Percentiles rank a stretch among this genome's conserved stretches.
phyloP scores from a whole-genome alignment of 2,113 vertebrate species.

The Tylochromis polylepis region DNA sequence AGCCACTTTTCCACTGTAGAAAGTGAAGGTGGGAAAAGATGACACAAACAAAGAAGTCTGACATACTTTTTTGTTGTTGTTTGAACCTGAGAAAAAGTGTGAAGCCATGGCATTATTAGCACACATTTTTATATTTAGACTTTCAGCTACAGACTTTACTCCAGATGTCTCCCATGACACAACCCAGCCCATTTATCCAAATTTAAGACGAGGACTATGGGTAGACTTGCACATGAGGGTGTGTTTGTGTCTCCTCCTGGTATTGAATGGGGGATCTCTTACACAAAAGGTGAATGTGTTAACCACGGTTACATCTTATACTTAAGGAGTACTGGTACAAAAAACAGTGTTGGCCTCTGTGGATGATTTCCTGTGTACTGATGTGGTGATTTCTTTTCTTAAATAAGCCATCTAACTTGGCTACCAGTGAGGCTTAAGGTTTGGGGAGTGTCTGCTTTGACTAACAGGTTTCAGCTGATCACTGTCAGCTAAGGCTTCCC shows the following conservation, averaged over 20 bases:
- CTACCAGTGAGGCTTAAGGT: background rate
- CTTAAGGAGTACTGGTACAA: background rate
- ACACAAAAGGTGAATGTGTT: background rate
- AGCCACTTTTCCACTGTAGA: background rate
- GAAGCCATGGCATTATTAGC: background rate
- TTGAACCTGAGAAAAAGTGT: background rate
- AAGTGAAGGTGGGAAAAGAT: background rate
- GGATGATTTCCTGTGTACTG: background rate
- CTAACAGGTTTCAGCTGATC: background rate
- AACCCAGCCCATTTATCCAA: background rate
- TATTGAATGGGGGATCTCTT: rapidly evolving
- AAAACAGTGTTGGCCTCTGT: background rate
- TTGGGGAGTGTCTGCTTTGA: background rate
- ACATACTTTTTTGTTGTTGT: background rate
- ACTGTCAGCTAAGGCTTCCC: background rate
- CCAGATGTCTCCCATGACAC: background rate
- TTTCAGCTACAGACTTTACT: background rate
- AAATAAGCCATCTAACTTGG: background rate
- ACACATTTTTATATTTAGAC: background rate
- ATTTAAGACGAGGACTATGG: background rate
- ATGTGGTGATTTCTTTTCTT: background rate
- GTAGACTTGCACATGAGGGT: background rate
- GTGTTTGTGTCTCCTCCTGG: background rate
- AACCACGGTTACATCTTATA: background rate
- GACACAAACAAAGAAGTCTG: background rate